phyloP scores from a whole-genome alignment of 2,888 invertebrate genomes.

The Xanthia togata region DNA sequence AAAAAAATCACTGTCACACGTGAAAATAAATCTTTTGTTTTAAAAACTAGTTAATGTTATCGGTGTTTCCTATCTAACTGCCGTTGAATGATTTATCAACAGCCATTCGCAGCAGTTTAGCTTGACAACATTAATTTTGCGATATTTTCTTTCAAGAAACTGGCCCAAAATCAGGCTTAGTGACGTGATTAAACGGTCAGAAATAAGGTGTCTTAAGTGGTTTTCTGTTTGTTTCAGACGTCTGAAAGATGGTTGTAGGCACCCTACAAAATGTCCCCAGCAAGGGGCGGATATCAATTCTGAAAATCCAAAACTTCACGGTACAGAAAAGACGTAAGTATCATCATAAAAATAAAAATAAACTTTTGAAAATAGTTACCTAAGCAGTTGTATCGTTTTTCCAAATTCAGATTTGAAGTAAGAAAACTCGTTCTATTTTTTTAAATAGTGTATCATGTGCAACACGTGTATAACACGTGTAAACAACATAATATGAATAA shows the following conservation, averaged over 20 bases:
- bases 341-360: neutral
- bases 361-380: no score
- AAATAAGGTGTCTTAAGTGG: neutral
- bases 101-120: neutral
- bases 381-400: neutral
- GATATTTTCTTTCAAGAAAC: neutral
- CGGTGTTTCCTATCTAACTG: no score
- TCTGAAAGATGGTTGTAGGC: conserved; percentile 80
- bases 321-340: conserved; percentile 83
- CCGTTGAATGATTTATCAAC: neutral
- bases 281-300: conserved; percentile 83
- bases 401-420: neutral
- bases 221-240: conserved; percentile 75
- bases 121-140: neutral
- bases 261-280: conserved; percentile 84
- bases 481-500: neutral
- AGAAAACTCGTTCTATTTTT: neutral
- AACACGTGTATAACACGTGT: conserved; percentile 13
- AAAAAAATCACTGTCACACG: no score
- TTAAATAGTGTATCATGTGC: no score
- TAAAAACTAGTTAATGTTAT: no score
- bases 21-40: no score
- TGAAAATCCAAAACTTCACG: conserved; percentile 84
- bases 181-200: neutral
- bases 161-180: neutral